These are phyloP conservation scores for Callorhinus ursinus DNA, from an alignment of 2,113 vertebrate genomes.

Conservation along the genomic window DNA sequence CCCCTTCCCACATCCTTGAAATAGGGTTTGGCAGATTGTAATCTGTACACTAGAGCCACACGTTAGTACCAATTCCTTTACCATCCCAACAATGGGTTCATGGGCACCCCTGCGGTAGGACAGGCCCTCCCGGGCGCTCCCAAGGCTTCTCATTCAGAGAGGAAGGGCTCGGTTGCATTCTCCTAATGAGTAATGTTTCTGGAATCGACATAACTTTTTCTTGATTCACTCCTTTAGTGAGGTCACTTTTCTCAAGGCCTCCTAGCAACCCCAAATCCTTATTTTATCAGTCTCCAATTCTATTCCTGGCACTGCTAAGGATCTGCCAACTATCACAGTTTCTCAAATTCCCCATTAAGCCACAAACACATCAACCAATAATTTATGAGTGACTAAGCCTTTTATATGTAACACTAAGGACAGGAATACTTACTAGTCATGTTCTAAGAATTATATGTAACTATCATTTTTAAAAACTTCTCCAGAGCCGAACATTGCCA, in stretches of 20 bases:
- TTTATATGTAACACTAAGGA: constrained; percentile 38
- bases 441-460: background rate
- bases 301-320: background rate
- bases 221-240: constrained; percentile 3
- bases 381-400: background rate
- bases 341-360: constrained; percentile 14
- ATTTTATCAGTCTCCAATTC: constrained; percentile 47
- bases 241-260: constrained; percentile 22
- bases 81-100: background rate
- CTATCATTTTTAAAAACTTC: constrained; percentile 36
- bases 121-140: background rate
- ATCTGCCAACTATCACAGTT: constrained; percentile 33
- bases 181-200: background rate
- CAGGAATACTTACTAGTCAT: background rate
- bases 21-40: constrained; percentile 27
- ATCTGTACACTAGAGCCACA: background rate
- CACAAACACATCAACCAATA: constrained; percentile 24
- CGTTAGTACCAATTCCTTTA: background rate
- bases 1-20: constrained; percentile 18
- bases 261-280: background rate
- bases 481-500: background rate
- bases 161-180: background rate
- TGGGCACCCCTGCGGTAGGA: background rate
- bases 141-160: background rate
- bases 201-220: constrained; percentile 36